These are phyloP conservation scores for Henricia sp. DNA, from an alignment of 53 echinoderm and acorn worm species.

Conservation along the genomic window DNA sequence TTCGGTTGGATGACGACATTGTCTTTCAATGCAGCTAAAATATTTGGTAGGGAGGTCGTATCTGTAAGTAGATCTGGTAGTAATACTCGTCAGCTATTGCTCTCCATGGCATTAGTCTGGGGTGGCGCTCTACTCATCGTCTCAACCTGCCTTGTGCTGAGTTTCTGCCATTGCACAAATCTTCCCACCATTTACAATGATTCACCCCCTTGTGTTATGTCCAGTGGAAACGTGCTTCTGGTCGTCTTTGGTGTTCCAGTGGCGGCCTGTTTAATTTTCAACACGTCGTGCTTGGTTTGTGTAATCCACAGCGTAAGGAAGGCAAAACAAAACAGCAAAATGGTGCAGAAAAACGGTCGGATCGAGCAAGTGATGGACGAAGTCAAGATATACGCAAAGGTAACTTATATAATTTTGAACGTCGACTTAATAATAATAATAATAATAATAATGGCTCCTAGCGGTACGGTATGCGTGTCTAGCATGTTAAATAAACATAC, in stretches of 20 bases:
- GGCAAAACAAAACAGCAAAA: constrained; percentile 3
- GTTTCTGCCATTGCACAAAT: constrained; percentile 26
- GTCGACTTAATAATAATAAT: too few relatives aligned
- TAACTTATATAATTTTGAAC: too few relatives aligned
- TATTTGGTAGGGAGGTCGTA: too few relatives aligned
- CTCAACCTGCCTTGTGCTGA: neutral
- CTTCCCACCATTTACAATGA: constrained; percentile 21
- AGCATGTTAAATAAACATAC: too few relatives aligned
- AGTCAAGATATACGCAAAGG: constrained; percentile 53
- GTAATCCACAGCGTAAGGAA: constrained; percentile 1
- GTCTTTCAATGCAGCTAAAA: constrained; percentile 15
- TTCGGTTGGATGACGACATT: constrained; percentile 72
- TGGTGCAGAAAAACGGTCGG: constrained; percentile 34
- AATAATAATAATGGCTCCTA: too few relatives aligned
- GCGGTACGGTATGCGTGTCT: too few relatives aligned
- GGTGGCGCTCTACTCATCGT: constrained; percentile 10
- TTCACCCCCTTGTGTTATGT: constrained; percentile 4
- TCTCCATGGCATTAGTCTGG: constrained; percentile 20
- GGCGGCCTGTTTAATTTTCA: constrained; percentile 9
- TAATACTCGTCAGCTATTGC: neutral
- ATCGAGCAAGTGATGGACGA: constrained; percentile 11
- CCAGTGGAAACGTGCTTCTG: neutral
- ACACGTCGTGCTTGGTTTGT: constrained; percentile 1
- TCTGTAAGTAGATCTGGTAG: neutral
- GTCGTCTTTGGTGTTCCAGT: constrained; percentile 43